Base-by-base conservation (phyloP, 2,888 invertebrate species). In the Cataglyphis livida region DNA sequence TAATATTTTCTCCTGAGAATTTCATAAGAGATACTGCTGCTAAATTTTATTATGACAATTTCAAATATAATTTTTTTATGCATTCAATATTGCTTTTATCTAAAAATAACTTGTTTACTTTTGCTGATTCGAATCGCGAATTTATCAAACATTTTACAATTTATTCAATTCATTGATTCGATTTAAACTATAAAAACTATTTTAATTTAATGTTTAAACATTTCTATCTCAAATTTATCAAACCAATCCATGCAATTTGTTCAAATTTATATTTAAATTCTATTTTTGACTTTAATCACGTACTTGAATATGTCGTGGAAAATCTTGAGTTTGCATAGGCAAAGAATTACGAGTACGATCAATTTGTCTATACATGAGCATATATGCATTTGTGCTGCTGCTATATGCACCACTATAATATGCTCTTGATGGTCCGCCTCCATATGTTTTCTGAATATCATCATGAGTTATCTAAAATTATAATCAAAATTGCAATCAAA, bases 331-430 rank as follows among this genome's bases (percentile, higher is more conserved):
- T 62, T 96, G 95, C 92, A 97, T 96, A 1, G 96, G 96, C n/a
- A 95, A 93, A 83, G 95, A 95, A 92, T 97, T 97, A 38, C 96
- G 95, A 66, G 95, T 95, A 66, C 95, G 95, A 94, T 97, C 97
- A 65, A 97, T 96, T 94, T 97, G 97, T 68, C 98, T 95, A 93
- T 98, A 98, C 97, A 98, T 98, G 81, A 98, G 95, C 98, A 98
- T 98, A 92, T 98, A 98, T 0, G 98, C 98, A 94, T 98, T 98
- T 65, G 98, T 98, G 91, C 98, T 98, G 78, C 97, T 97, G 89
- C 97, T 97, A 93, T 97, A 97, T 51, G 96, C 96, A 59, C 97
- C 97, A 21, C 97, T 97, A 92, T 97, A 97, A 92, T 96, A 97
- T 18, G 96, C 95, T 84, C 96, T 95, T 28, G 95, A 94, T 41